Base-by-base conservation (phyloP, 2,888 invertebrate genomes). In the Camptogramma bilineatum region DNA sequence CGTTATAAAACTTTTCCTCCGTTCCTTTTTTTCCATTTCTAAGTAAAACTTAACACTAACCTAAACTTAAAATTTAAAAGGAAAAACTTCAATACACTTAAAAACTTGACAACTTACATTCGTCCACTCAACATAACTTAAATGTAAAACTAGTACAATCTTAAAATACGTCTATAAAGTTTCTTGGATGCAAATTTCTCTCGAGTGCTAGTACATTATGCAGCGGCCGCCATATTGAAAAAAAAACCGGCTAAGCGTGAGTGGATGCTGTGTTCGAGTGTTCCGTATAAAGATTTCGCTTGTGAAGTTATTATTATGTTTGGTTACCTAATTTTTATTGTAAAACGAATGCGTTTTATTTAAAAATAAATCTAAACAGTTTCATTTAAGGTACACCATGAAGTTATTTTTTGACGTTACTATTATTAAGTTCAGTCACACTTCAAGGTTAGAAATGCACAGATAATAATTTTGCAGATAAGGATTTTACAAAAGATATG, bases 201-300 rank as follows among this genome's bases (percentile, higher is more conserved):
- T 47, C 16, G 59, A 71, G 71, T 64, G 69, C 68, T 55, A 31
- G 64, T 66, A 64, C 57, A 66, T 65, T 62, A 72, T 66, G 64
- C 64, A 66, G 24, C 59, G 57, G 58, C 28, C 52, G 62, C 64
- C 66, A 70, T 65, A 52, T 68, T 64, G 69, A 48, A 68, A 70
- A 70, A 68, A 67, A 64, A 42, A 31, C 21, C 39, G 28, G 47
- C 8, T 16, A 59, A 64, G 60, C 9, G 31, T 24, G 52, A 61
- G 34, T 34, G 2, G 17, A 44, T 0, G 44, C 17, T 8, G 0
- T 16, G 4, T 39, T 48, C 10, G n/a, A 48, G 42, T 13, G 61
- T 51, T 61, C 54, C 24, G 50, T 50, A 28, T n/a, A 31, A 24
- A 39, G 17, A 39, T 39, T 53, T 19, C 1, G 10, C 16, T 28